phyloP scores from a whole-genome alignment of 2,797 vertebrate species.

The Myoxocephalus aenaeus region DNA sequence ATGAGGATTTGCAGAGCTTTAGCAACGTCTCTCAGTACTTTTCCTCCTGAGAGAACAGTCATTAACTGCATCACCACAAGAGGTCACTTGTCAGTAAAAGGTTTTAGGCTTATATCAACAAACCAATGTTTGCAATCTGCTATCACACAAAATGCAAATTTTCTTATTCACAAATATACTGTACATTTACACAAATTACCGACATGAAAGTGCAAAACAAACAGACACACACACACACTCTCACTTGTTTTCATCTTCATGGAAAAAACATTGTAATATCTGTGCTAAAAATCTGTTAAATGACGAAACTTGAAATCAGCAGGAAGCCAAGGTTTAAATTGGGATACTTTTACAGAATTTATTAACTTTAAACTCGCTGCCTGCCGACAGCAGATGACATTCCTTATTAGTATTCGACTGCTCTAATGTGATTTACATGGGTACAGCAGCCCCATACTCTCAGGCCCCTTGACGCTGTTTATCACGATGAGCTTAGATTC shows the following conservation, averaged over 20 bases:
- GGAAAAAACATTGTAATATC: constrained; percentile 37
- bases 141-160: background rate
- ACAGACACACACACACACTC: background rate
- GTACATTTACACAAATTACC: constrained; percentile 14
- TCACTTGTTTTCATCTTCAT: constrained; percentile 12
- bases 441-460: constrained; percentile 54
- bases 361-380: constrained; percentile 44
- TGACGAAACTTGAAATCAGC: constrained; percentile 8
- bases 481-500: constrained; percentile 64
- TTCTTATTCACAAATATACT: background rate
- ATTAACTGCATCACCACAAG: background rate
- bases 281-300: constrained; percentile 36
- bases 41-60: background rate
- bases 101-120: background rate
- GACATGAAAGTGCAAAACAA: background rate
- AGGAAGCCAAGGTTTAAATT: constrained; percentile 34
- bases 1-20: background rate
- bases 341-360: constrained; percentile 36
- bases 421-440: constrained; percentile 71
- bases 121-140: background rate
- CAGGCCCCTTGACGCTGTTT: constrained; percentile 58
- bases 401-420: constrained; percentile 52
- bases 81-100: background rate
- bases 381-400: constrained; percentile 36
- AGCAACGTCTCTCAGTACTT: background rate